A percentile compares a stretch with the other conserved stretches of the same genome.
Conservation (phyloP, 2,888 invertebrate species). For the Deroplatys truncata region DNA sequence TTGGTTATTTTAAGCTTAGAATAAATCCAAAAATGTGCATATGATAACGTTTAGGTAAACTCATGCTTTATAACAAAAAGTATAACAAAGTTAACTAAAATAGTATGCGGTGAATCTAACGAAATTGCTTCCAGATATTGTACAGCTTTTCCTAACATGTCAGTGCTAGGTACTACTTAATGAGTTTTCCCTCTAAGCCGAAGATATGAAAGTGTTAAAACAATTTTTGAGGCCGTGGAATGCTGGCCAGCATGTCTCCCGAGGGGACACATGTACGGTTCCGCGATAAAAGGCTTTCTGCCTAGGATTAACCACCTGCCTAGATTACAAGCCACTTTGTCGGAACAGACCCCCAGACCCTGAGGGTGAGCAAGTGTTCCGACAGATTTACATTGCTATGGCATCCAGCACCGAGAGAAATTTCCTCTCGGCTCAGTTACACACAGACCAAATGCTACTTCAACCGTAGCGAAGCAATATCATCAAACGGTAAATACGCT, state of each 20-base stretch:
- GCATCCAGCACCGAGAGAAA: background rate
- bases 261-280: background rate
- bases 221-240: background rate
- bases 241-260: background rate
- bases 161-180: background rate
- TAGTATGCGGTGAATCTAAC: background rate
- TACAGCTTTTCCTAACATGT: background rate
- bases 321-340: background rate
- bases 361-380: background rate
- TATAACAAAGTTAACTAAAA: too few relatives aligned
- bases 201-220: background rate
- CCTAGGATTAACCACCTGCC: background rate
- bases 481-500: background rate
- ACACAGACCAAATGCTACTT: background rate
- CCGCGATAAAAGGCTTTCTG: background rate
- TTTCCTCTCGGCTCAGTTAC: background rate
- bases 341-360: background rate
- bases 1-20: too few relatives aligned
- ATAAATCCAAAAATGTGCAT: too few relatives aligned
- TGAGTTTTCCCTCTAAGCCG: background rate
- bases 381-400: background rate
- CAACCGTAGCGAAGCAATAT: background rate
- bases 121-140: background rate
- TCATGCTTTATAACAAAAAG: too few relatives aligned
- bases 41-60: too few relatives aligned